Evolutionary conservation across 2,113 vertebrate genomes (phyloP), one percentile per base, ranked within the genome.

Genomic region (Nerophis lumbriciformis): DNA sequence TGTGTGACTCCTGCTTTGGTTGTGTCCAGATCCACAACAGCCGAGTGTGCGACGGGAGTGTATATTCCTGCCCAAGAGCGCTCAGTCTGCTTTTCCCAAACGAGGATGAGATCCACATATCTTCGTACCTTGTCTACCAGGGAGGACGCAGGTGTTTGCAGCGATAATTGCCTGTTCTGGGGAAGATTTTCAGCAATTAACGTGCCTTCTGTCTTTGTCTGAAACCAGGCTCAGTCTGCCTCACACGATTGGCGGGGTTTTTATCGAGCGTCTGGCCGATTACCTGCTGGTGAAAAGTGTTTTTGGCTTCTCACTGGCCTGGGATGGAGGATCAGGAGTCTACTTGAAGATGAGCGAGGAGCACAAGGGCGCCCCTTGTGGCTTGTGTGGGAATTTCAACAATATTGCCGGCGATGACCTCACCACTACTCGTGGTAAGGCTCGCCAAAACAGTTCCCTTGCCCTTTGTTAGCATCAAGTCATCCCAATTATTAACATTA

Each of bases 281-380:
- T 99, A 99, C 79, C 91, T 98, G 82, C 86, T 99, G 49, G 94
- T 98, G 83, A 99, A 98, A 85, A 98, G 94, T 50, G 94, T 93
- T 19, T 98, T 99, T 80, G 96, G 97, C 63, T 96, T 99, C 89
- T 98, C 94, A 42, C 80, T 99, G 89, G 97, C 97, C 72, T 99
- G 96, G 97, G 97, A 99, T 76, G 97, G 97, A 72, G 90, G 87
- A 79, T 94, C 95, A 3, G 97, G 94, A 19, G 88, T 99, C 83
- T 99, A 99, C 79, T 91, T 99, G 79, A 98, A 96, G 81, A 86
- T 99, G 80, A 94, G 94, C 11, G 94, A 95, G 75, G 92, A 94
- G 60, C 94, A 98, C 83, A 94, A 91, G 75, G 94, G 93, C 16
- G 88, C 91, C 73, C 78, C 94, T 19, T 98, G 95, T 90, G 97